Evolutionary conservation across 2,888 invertebrate genomes (phyloP).

Genomic region (Caenorhabditis sp.): DNA sequence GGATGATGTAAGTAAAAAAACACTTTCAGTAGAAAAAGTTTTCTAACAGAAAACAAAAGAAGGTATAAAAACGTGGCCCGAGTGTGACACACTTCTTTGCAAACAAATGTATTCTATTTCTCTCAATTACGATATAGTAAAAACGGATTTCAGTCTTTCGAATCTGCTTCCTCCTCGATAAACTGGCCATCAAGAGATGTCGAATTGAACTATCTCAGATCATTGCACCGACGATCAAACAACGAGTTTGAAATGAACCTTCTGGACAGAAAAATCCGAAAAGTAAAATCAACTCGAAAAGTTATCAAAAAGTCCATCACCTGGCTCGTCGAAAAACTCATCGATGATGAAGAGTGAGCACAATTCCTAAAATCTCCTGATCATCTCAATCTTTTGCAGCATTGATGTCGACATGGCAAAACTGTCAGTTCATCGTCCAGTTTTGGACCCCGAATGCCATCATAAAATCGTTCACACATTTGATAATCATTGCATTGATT

Average conservation of each 20-base stretch:
- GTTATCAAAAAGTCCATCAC: slow-evolving; percentile 36
- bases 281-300: slow-evolving; percentile 16
- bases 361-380: neutral
- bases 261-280: neutral
- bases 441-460: slow-evolving; percentile 71
- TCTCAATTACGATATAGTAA: no score
- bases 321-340: slow-evolving; percentile 29
- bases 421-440: slow-evolving; percentile 49
- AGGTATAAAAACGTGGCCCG: no score
- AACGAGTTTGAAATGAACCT: neutral
- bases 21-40: no score
- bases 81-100: no score
- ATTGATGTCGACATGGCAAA: slow-evolving; percentile 25
- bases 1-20: slow-evolving; percentile 19
- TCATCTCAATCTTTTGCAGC: slow-evolving; percentile 6
- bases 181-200: slow-evolving; percentile 72
- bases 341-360: slow-evolving; percentile 35
- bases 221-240: neutral
- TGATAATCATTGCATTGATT: slow-evolving; percentile 69
- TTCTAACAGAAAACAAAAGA: no score
- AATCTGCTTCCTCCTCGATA: slow-evolving; percentile 40
- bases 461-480: slow-evolving; percentile 68
- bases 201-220: slow-evolving; percentile 64
- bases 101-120: no score
- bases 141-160: slow-evolving; percentile 5